Conservation (phyloP, 2,888 invertebrate species). For the Sphinx pinastri region DNA sequence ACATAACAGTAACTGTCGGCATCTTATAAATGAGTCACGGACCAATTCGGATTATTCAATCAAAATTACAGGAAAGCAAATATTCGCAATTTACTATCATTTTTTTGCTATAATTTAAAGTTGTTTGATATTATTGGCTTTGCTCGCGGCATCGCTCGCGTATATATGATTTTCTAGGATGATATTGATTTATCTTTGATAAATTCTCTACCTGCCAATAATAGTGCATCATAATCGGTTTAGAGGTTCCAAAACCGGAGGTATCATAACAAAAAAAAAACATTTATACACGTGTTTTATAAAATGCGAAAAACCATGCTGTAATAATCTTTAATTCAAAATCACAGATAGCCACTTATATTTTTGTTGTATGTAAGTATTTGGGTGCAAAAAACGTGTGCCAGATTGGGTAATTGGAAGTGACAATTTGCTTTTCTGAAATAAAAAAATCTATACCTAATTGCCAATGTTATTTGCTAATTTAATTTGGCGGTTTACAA, state of each 20-base stretch:
- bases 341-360: too few species aligned
- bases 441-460: neutral
- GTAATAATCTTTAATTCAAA: too few species aligned
- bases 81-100: slow-evolving; percentile 30
- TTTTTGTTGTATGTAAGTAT: too few species aligned
- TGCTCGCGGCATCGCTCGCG: too few species aligned
- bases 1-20: neutral
- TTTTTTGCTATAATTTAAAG: slow-evolving; percentile 25
- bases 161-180: too few species aligned
- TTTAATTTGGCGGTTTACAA: neutral
- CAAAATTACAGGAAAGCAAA: slow-evolving; percentile 6
- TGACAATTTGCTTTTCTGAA: neutral
- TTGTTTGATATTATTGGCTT: neutral
- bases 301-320: too few species aligned
- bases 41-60: slow-evolving; percentile 11
- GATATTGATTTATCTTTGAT: too few species aligned
- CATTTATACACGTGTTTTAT: too few species aligned
- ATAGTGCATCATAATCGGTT: too few species aligned
- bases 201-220: neutral
- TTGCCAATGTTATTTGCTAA: neutral
- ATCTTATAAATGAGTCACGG: neutral
- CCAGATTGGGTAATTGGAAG: neutral
- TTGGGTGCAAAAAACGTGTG: too few species aligned
- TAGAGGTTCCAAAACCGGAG: too few species aligned
- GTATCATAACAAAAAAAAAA: too few species aligned